These are phyloP conservation scores for Drosophila oshimai DNA, from an alignment of 1,140 invertebrate genomes.

Conservation along the genomic window DNA sequence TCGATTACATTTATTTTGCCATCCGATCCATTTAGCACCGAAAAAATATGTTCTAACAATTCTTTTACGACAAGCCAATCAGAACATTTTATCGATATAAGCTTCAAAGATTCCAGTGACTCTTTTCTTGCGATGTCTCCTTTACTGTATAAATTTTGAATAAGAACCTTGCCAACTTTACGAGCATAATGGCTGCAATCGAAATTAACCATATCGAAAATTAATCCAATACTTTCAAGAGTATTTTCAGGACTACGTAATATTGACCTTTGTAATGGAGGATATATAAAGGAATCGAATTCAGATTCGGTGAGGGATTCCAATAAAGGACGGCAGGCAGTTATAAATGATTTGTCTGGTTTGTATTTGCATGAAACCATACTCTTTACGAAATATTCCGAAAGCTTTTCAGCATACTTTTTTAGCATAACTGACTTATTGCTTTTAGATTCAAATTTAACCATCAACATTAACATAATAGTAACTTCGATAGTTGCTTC, in stretches of 20 bases:
- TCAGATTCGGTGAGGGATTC: conserved; percentile 87
- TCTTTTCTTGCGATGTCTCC: conserved; percentile 89
- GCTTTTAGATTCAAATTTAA: conserved; percentile 40
- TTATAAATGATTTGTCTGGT: conserved; percentile 87
- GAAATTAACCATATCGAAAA: conserved; percentile 88
- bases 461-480: conserved; percentile 58
- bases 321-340: conserved; percentile 87
- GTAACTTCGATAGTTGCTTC: conserved; percentile 55
- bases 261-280: conserved; percentile 95
- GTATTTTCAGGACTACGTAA: conserved; percentile 97
- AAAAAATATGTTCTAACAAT: conserved; percentile 90
- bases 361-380: conserved; percentile 91
- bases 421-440: conserved; percentile 78
- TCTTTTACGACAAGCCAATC: conserved; percentile 87
- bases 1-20: conserved; percentile 95
- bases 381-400: conserved; percentile 91
- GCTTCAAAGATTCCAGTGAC: conserved; percentile 87
- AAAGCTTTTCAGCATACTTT: conserved; percentile 83
- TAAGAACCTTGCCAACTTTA: conserved; percentile 92
- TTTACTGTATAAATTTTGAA: conserved; percentile 91
- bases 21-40: conserved; percentile 93
- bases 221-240: conserved; percentile 89
- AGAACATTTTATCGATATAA: conserved; percentile 89
- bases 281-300: conserved; percentile 90
- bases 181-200: conserved; percentile 91